These are phyloP conservation scores for Campoplex nolae DNA, from an alignment of 2,888 invertebrate species.

Conservation along the genomic window DNA sequence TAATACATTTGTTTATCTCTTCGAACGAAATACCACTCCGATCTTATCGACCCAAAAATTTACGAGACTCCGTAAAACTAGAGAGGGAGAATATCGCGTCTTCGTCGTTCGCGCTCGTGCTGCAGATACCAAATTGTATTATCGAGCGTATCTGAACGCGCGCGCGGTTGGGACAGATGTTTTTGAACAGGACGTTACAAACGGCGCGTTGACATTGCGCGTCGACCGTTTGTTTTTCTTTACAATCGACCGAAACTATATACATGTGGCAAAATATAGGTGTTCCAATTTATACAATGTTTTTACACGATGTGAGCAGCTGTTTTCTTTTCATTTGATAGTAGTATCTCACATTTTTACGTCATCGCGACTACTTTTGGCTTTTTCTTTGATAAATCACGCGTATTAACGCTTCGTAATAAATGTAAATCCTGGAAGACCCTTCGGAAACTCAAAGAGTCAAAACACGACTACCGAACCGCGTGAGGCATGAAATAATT, in stretches of 20 bases:
- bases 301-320: not conserved
- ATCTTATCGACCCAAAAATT: constrained; percentile 50
- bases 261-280: too few species aligned
- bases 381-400: not conserved
- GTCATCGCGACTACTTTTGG: not conserved
- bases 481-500: not conserved
- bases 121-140: constrained; percentile 19
- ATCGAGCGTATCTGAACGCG: constrained; percentile 54
- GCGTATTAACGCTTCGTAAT: not conserved
- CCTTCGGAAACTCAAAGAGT: not conserved
- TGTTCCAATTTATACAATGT: not conserved
- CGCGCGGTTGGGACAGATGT: constrained; percentile 45
- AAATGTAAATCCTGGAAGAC: not conserved
- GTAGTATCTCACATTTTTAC: not conserved
- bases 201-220: constrained; percentile 65
- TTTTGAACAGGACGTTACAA: constrained; percentile 62
- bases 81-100: constrained; percentile 17
- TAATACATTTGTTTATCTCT: constrained; percentile 5
- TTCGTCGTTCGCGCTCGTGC: not conserved
- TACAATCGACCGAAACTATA: not conserved
- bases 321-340: not conserved
- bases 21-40: constrained; percentile 19
- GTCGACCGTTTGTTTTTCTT: constrained; percentile 24
- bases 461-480: not conserved
- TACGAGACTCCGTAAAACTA: constrained; percentile 30